Evolutionary conservation across 2,888 invertebrate species (phyloP).

Genomic region (Junonia oenone): DNA sequence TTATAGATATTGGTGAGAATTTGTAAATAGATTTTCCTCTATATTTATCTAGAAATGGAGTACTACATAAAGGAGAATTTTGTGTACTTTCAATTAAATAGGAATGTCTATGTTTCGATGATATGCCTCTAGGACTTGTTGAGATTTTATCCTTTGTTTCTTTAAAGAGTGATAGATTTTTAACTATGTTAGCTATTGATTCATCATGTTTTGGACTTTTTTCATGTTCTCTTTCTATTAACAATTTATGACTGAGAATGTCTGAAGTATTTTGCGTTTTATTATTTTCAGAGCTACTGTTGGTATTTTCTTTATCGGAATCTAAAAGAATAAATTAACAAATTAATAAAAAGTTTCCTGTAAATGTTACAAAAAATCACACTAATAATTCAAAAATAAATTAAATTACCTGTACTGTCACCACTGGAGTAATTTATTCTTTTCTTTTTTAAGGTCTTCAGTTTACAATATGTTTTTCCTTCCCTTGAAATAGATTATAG

Average conservation of each 20-base stretch:
- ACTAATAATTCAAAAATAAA: no score
- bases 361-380: no score
- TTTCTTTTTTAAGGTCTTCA: constrained; percentile 38
- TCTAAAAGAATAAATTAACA: no score
- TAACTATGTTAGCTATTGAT: constrained; percentile 56
- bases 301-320: constrained; percentile 59
- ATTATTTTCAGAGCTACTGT: constrained; percentile 24
- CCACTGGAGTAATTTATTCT: constrained; percentile 43
- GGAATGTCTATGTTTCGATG: constrained; percentile 4
- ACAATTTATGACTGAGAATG: constrained; percentile 49
- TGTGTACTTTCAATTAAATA: constrained; percentile 33
- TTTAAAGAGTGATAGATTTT: constrained; percentile 48
- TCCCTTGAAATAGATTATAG: constrained; percentile 38
- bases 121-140: background rate
- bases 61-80: constrained; percentile 60
- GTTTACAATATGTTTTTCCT: constrained; percentile 41
- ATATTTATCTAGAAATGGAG: constrained; percentile 60
- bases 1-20: constrained; percentile 57
- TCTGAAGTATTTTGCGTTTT: constrained; percentile 44
- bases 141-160: constrained; percentile 31
- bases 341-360: no score
- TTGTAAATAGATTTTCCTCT: constrained; percentile 62
- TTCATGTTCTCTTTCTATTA: constrained; percentile 48
- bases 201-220: constrained; percentile 42
- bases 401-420: constrained; percentile 42